Percentiles rank a stretch among this genome's conserved stretches.
These are phyloP conservation scores for Gobius niger DNA, from an alignment of 2,113 vertebrate species.

Conservation along the genomic window DNA sequence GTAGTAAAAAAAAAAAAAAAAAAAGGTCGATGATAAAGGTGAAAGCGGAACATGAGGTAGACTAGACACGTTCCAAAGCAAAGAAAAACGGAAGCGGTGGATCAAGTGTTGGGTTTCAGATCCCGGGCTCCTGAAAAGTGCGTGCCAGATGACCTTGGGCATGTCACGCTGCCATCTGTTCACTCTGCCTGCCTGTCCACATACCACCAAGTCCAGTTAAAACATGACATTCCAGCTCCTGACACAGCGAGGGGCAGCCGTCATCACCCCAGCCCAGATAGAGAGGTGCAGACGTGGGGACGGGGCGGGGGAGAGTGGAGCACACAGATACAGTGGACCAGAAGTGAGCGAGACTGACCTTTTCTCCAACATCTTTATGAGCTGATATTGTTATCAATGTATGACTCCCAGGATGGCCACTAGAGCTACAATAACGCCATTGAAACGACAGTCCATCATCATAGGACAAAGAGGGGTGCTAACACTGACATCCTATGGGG, in stretches of 20 bases:
- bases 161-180: conserved; percentile 80
- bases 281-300: conserved; percentile 10
- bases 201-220: conserved; percentile 75
- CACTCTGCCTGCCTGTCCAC: conserved; percentile 77
- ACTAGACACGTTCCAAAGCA: conserved; percentile 28
- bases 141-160: conserved; percentile 81
- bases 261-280: conserved; percentile 44
- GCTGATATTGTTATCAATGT: conserved; percentile 77
- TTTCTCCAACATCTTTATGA: conserved; percentile 70
- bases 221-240: conserved; percentile 74
- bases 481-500: conserved; percentile 71
- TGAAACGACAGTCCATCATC: conserved; percentile 73
- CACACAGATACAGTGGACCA: conserved; percentile 24
- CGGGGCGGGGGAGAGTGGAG: conserved; percentile 9
- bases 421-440: conserved; percentile 72
- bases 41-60: conserved; percentile 28
- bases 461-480: conserved; percentile 72
- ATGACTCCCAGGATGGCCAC: conserved; percentile 71
- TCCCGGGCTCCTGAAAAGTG: conserved; percentile 66
- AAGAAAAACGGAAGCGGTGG: conserved; percentile 33
- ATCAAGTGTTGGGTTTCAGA: conserved; percentile 74
- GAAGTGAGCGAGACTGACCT: conserved; percentile 69
- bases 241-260: conserved; percentile 62
- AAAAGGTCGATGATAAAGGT: conserved; percentile 32
- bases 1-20: conserved; percentile 41